Base-by-base conservation (phyloP, 1,140 invertebrate species). In the Heliconius nattereri region DNA sequence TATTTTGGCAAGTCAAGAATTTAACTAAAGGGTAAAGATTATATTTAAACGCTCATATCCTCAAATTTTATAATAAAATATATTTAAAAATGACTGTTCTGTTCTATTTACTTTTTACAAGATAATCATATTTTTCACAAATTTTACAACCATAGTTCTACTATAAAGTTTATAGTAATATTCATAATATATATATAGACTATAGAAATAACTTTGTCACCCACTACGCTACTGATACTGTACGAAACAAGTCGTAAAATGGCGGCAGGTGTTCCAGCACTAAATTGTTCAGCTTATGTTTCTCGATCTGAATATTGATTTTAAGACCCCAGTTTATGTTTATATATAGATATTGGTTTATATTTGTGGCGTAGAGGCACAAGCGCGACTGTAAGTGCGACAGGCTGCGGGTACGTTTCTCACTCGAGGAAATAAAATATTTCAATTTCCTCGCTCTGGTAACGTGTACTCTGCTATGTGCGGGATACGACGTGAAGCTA, bases 201-300 rank as follows among this genome's bases (percentile, higher is more conserved):
- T 76, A 32, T 54, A 49, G 23, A 52, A 81, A 78, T 75, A 75
- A 60, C 76, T 78, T 78, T 80, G 54, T 80, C 81, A 80, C 81
- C 78, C 74, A 83, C 79, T 81, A 78, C 54, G 71, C 49, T 19
- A 75, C 66, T 60, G 40, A 45, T 76, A 29, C 40, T 35, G 82
- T 72, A 72, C 32, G 73, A 57, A 78, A 80, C 81, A 81, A 76
- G 26, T 81, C 79, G 77, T 83, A 83, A 83, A 83, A 75, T 37
- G 60, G 81, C 57, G 26, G 57, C 82, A 83, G 82, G 82, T 81
- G 82, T 75, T 71, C 16, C 54, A 54, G 74, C 77, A 81, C 76
- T 83, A 83, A 83, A 83, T 78, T 78, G 82, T 78, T 83, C 73
- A 60, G 80, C 57, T 78, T 70, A 57, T 83, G 35, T 72, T 72